phyloP scores from a whole-genome alignment of 2,113 vertebrate genomes.

The Opisthocomus hoazin region DNA sequence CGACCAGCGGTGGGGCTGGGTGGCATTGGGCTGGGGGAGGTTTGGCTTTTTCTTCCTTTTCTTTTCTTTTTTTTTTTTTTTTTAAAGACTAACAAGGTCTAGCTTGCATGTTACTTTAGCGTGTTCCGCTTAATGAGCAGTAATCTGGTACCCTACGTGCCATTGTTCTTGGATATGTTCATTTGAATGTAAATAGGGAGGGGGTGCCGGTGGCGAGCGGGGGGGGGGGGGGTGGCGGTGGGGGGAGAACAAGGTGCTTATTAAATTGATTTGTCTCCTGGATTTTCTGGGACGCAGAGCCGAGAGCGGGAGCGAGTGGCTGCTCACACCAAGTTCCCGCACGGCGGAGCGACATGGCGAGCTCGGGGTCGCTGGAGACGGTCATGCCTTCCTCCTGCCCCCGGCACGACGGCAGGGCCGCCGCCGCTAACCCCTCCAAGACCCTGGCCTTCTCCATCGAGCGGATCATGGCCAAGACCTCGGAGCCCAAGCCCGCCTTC shows the following conservation, averaged over 20 bases:
- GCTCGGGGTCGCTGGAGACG: constrained; percentile 87
- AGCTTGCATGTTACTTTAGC: constrained; percentile 84
- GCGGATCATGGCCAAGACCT: constrained; percentile 96
- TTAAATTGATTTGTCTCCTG: constrained; percentile 89
- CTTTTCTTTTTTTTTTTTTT: not conserved
- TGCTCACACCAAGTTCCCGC: constrained; percentile 75
- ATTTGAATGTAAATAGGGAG: constrained; percentile 94
- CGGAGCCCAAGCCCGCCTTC: constrained; percentile 79
- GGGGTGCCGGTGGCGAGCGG: constrained; percentile 80
- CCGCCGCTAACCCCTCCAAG: constrained; percentile 85
- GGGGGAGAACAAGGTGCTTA: constrained; percentile 85
- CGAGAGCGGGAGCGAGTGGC: constrained; percentile 71
- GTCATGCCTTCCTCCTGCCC: constrained; percentile 84
- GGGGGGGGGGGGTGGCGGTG: constrained; percentile 62
- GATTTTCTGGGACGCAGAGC: constrained; percentile 86
- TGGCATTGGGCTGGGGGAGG: not conserved
- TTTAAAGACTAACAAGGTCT: constrained; percentile 70
- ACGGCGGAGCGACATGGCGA: constrained; percentile 79
- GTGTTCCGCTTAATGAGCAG: constrained; percentile 87
- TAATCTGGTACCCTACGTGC: constrained; percentile 89
- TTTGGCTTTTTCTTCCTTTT: too few relatives aligned
- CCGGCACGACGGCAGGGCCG: constrained; percentile 75
- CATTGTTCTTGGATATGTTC: constrained; percentile 82
- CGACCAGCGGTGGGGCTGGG: constrained; percentile 15
- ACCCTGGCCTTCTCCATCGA: constrained; percentile 98